Percentiles rank a stretch among this genome's conserved stretches.
These are phyloP conservation scores for Malachius bipustulatus DNA, from an alignment of 2,888 invertebrate genomes.

Conservation along the genomic window DNA sequence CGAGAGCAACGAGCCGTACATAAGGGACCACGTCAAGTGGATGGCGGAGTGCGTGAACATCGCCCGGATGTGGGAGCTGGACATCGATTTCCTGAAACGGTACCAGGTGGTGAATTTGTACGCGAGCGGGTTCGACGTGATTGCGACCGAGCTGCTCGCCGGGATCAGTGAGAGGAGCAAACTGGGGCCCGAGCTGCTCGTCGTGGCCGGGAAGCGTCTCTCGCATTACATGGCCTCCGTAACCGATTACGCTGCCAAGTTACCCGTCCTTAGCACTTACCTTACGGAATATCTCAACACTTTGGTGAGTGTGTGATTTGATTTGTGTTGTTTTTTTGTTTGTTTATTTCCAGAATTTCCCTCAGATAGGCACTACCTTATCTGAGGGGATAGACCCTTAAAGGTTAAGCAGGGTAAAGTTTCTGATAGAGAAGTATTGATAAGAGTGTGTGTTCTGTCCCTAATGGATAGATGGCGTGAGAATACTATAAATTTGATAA, in stretches of 20 bases:
- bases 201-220: slow-evolving; percentile 71
- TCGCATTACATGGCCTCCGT: slow-evolving; percentile 51
- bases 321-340: no score
- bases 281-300: slow-evolving; percentile 64
- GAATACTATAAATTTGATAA: no score
- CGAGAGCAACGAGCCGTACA: slow-evolving; percentile 37
- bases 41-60: slow-evolving; percentile 59
- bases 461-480: no score
- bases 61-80: slow-evolving; percentile 66
- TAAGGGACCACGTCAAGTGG: slow-evolving; percentile 49
- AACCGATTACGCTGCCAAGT: slow-evolving; percentile 48
- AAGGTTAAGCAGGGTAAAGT: neutral
- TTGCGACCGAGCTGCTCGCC: slow-evolving; percentile 50
- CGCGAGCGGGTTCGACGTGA: slow-evolving; percentile 48
- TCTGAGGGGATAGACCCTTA: no score
- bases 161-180: slow-evolving; percentile 56
- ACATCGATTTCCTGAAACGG: slow-evolving; percentile 58
- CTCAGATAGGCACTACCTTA: no score
- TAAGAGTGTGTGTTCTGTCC: no score
- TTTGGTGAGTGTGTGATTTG: slow-evolving; percentile 44
- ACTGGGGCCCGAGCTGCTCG: slow-evolving; percentile 58
- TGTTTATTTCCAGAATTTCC: no score
- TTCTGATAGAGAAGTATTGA: slow-evolving; percentile 1
- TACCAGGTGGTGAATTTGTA: slow-evolving; percentile 59
- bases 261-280: slow-evolving; percentile 65